A percentile compares a stretch with the other conserved stretches of the same genome.
phyloP scores from a whole-genome alignment of 2,888 invertebrate species.

The Buathra laborator region DNA sequence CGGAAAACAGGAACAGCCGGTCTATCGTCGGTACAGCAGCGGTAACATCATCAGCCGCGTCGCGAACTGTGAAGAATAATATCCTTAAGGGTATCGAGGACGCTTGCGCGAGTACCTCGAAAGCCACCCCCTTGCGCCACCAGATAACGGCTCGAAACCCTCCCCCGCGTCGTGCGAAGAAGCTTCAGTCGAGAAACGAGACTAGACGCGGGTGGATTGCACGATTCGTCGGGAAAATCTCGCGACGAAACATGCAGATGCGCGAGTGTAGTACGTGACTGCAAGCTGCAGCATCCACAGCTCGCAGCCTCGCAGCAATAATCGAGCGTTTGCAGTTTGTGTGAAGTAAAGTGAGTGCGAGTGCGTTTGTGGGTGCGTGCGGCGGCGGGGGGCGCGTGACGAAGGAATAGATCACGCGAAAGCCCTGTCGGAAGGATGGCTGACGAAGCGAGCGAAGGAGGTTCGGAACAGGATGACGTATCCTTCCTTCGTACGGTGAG shows the following conservation, averaged over 20 bases:
- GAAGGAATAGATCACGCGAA: conserved; percentile 25
- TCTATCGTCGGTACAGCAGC: conserved; percentile 12
- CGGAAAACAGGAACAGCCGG: background rate
- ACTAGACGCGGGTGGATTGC: conserved; percentile 52
- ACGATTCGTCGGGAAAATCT: conserved; percentile 24
- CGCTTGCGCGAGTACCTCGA: conserved; percentile 60
- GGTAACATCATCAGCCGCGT: background rate
- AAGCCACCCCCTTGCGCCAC: conserved; percentile 31
- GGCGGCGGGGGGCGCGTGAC: conserved; percentile 15
- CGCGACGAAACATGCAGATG: conserved; percentile 62
- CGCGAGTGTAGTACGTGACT: conserved; percentile 65
- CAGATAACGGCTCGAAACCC: conserved; percentile 47
- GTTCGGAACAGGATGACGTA: conserved; percentile 99
- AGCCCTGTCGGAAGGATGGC: conserved; percentile 88
- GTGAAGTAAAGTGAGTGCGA: conserved; percentile 19
- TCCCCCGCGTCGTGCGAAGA: background rate
- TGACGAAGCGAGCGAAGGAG: conserved; percentile 93
- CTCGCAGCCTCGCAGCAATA: conserved; percentile 35
- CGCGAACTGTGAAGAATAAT: conserved; percentile 25
- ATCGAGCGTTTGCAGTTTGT: conserved; percentile 18
- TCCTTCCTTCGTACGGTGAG: conserved; percentile 99
- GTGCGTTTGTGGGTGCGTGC: conserved; percentile 44
- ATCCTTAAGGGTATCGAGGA: conserved; percentile 28
- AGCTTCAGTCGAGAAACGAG: conserved; percentile 46
- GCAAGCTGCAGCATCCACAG: conserved; percentile 57